Conservation (phyloP, 2,797 vertebrate species). For the Gymnothorax javanicus region DNA sequence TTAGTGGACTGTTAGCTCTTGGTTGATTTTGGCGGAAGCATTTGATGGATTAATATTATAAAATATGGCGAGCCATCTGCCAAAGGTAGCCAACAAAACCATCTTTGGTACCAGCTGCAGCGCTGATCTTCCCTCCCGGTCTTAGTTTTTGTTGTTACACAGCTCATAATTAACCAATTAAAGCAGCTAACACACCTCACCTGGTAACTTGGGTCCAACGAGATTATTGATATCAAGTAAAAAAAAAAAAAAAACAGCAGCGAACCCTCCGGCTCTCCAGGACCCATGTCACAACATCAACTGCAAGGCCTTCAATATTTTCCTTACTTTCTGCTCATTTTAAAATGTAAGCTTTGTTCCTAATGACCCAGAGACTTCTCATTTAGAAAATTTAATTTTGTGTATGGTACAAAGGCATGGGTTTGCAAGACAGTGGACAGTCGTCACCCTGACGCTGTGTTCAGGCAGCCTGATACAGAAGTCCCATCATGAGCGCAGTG, state of each 20-base stretch:
- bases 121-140: too few species aligned
- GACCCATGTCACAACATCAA: neutral
- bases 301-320: too few species aligned
- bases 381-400: neutral
- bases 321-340: too few species aligned
- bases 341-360: neutral
- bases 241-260: too few species aligned
- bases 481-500: neutral
- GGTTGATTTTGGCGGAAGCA: neutral
- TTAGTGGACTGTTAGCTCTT: neutral
- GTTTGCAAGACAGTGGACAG: neutral
- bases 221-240: too few species aligned
- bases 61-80: neutral
- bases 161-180: too few species aligned
- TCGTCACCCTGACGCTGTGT: slow-evolving; percentile 20
- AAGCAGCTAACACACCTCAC: too few species aligned
- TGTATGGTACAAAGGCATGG: neutral
- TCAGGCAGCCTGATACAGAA: neutral
- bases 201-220: too few species aligned
- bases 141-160: too few species aligned
- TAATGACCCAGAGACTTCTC: neutral
- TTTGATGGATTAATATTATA: neutral
- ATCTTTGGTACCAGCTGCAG: neutral
- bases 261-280: too few species aligned
- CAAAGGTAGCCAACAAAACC: neutral